Evolutionary conservation across 2,113 vertebrate genomes (phyloP).

Genomic region (Ursus arctos): DNA sequence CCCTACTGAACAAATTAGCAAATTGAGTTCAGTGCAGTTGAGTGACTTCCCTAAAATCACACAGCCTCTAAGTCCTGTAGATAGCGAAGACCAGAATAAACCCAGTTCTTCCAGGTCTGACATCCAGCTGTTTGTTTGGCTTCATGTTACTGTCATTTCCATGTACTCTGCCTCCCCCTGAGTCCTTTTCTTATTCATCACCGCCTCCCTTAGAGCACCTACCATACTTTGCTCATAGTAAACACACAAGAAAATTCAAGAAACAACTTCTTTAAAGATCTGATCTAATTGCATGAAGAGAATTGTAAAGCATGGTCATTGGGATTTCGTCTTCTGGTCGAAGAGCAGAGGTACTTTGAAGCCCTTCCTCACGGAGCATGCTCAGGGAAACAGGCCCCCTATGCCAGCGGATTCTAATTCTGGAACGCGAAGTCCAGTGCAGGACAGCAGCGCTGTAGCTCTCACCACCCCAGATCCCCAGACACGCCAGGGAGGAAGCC

Average conservation of each 20-base stretch:
- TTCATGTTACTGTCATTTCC: background rate
- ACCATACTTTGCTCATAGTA: background rate
- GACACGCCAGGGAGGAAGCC: background rate
- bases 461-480: background rate
- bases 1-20: background rate
- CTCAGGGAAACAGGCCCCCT: rapidly evolving
- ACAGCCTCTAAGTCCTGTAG: background rate
- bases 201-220: background rate
- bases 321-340: background rate
- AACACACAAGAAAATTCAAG: background rate
- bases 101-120: background rate
- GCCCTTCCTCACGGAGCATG: background rate
- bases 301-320: background rate
- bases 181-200: background rate
- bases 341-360: background rate
- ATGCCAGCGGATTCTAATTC: background rate
- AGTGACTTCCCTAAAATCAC: background rate
- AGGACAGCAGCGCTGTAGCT: background rate
- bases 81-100: background rate
- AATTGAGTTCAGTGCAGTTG: background rate
- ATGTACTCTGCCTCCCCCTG: background rate
- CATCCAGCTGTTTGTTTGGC: background rate
- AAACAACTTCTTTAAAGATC: background rate
- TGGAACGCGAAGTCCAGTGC: background rate
- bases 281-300: background rate